phyloP scores from a whole-genome alignment of 2,888 invertebrate genomes.

The Arge pagana region DNA sequence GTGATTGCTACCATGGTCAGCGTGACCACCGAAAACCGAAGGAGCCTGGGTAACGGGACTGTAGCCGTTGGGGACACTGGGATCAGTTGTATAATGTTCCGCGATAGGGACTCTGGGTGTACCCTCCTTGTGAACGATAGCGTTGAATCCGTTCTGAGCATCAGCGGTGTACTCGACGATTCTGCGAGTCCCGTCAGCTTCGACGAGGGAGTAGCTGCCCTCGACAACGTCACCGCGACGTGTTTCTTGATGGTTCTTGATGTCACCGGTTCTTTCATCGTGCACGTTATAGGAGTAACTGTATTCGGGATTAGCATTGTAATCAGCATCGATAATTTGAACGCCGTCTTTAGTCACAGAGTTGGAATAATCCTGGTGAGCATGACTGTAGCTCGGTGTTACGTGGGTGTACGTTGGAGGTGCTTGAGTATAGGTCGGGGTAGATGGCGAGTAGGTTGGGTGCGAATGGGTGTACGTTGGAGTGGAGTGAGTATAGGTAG shows the following conservation, averaged over 20 bases:
- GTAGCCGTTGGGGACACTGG: not conserved
- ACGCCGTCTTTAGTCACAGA: too few relatives aligned
- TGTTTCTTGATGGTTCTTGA: slow-evolving; percentile 41
- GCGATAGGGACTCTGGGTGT: not conserved
- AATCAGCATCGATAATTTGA: slow-evolving; percentile 38
- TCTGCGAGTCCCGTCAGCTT: slow-evolving; percentile 24
- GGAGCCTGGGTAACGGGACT: slow-evolving; percentile 11
- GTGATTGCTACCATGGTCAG: slow-evolving; percentile 10
- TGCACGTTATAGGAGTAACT: slow-evolving; percentile 41
- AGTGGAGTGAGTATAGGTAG: slow-evolving; percentile 13
- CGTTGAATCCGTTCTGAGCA: slow-evolving; percentile 37
- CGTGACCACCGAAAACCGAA: not conserved
- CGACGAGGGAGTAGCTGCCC: slow-evolving; percentile 41
- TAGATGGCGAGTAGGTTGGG: not conserved
- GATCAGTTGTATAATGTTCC: slow-evolving; percentile 39
- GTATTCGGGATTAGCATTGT: slow-evolving; percentile 45
- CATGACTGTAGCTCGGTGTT: slow-evolving; percentile 11
- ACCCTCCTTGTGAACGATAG: slow-evolving; percentile 42
- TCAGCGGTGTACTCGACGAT: slow-evolving; percentile 32
- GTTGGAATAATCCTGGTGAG: not conserved
- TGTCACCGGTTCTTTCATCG: slow-evolving; percentile 41
- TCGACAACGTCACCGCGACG: slow-evolving; percentile 44
- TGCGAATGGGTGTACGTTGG: slow-evolving; percentile 5
- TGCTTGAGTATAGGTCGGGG: too few relatives aligned
- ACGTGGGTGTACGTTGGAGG: slow-evolving; percentile 9